phyloP scores from a whole-genome alignment of 2,113 vertebrate genomes.

The Zeus faber region DNA sequence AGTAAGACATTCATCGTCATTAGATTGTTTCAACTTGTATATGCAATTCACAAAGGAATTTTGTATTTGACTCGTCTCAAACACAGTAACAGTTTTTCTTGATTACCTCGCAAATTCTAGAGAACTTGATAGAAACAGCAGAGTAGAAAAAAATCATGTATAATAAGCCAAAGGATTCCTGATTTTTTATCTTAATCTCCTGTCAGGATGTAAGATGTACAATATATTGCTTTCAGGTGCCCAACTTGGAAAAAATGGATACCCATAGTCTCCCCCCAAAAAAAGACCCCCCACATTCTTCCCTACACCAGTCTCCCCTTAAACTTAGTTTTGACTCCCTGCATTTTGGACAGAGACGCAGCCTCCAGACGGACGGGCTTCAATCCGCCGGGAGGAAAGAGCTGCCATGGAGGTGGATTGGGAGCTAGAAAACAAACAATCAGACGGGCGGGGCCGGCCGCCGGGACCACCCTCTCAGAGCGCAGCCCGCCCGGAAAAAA shows the following conservation, averaged over 20 bases:
- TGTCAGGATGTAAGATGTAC: constrained; percentile 67
- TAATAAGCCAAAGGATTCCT: constrained; percentile 79
- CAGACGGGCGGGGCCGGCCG: constrained; percentile 42
- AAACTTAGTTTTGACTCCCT: constrained; percentile 10
- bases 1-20: constrained; percentile 80
- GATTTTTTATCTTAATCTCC: constrained; percentile 72
- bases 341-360: constrained; percentile 13
- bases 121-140: constrained; percentile 75
- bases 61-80: constrained; percentile 72
- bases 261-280: constrained; percentile 26
- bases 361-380: constrained; percentile 25
- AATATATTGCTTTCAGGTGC: constrained; percentile 75
- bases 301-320: constrained; percentile 34
- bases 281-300: constrained; percentile 55
- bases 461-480: constrained; percentile 47
- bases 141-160: constrained; percentile 77
- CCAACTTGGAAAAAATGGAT: constrained; percentile 53
- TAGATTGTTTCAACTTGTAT: constrained; percentile 74
- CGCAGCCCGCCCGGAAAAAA: constrained; percentile 39
- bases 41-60: constrained; percentile 65
- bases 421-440: constrained; percentile 43
- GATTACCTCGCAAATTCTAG: constrained; percentile 72
- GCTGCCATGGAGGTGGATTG: constrained; percentile 46
- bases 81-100: constrained; percentile 58
- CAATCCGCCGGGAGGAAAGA: constrained; percentile 30